phyloP scores from a whole-genome alignment of 2,797 vertebrate genomes.

The Acipenser transmontanus region DNA sequence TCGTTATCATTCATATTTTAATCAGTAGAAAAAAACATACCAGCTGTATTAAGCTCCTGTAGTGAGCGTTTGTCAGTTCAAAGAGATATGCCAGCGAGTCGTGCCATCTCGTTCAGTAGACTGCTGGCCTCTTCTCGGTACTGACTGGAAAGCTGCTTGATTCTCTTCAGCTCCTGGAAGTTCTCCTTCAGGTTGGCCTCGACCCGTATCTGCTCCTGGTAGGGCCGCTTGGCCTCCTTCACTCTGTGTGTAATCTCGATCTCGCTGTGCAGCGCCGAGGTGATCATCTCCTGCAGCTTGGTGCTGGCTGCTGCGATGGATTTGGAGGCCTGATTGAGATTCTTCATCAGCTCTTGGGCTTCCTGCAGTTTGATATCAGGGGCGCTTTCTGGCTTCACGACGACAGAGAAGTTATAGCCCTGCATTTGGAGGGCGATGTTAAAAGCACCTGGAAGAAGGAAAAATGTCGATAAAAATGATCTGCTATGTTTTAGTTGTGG shows the following conservation, averaged over 20 bases:
- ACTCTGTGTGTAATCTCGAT: slow-evolving; percentile 43
- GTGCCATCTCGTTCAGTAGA: slow-evolving; percentile 50
- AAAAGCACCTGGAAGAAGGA: slow-evolving; percentile 20
- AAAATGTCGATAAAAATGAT: neutral
- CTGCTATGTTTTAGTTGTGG: too few species aligned
- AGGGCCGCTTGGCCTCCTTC: slow-evolving; percentile 29
- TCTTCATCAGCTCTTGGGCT: slow-evolving; percentile 45
- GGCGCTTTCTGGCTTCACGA: slow-evolving; percentile 33
- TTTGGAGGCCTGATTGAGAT: slow-evolving; percentile 44
- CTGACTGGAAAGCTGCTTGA: slow-evolving; percentile 41
- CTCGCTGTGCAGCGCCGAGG: slow-evolving; percentile 48
- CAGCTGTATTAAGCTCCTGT: neutral
- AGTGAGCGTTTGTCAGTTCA: neutral
- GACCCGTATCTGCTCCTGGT: slow-evolving; percentile 53
- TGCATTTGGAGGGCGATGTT: slow-evolving; percentile 48
- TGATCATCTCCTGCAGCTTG: slow-evolving; percentile 50
- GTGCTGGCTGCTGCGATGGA: slow-evolving; percentile 46
- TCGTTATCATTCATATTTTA: too few species aligned
- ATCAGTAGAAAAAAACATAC: too few species aligned
- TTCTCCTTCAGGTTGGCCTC: slow-evolving; percentile 54
- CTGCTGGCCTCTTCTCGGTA: slow-evolving; percentile 49
- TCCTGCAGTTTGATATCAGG: slow-evolving; percentile 34
- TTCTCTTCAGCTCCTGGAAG: slow-evolving; percentile 52
- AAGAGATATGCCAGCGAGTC: slow-evolving; percentile 34
- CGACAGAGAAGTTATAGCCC: slow-evolving; percentile 60